Conservation (phyloP, 2,113 vertebrate genomes). For the Sphaerodactylus townsendi region DNA sequence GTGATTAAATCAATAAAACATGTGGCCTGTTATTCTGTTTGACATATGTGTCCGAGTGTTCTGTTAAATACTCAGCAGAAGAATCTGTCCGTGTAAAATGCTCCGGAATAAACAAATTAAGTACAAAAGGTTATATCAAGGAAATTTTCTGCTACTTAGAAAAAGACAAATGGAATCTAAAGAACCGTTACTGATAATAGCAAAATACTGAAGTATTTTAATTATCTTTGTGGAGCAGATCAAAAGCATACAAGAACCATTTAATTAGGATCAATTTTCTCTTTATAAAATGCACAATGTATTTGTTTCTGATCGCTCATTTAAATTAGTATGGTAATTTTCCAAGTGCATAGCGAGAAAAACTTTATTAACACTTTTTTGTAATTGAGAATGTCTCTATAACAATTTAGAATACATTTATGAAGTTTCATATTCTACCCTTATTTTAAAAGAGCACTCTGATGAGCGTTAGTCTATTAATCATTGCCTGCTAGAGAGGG, state of each 20-base stretch:
- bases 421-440: background rate
- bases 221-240: conserved; percentile 41
- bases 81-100: background rate
- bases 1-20: conserved; percentile 17
- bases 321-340: conserved; percentile 19
- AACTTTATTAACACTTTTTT: background rate
- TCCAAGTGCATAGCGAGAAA: background rate
- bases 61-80: conserved; percentile 4
- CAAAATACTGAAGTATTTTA: conserved; percentile 15
- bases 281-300: background rate
- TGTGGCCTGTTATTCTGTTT: conserved; percentile 10
- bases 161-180: conserved; percentile 27
- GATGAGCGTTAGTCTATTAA: background rate
- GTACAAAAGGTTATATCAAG: conserved; percentile 1
- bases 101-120: conserved; percentile 33
- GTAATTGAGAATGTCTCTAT: background rate
- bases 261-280: conserved; percentile 38
- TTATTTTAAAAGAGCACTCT: background rate
- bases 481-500: background rate
- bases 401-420: background rate
- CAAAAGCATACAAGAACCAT: conserved; percentile 7
- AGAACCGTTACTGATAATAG: conserved; percentile 39
- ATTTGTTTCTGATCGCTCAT: conserved; percentile 42
- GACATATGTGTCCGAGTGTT: fast-evolving
- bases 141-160: conserved; percentile 28